These are phyloP conservation scores for Coccyzus lansbergi DNA, from an alignment of 2,797 vertebrate genomes.

Conservation along the genomic window DNA sequence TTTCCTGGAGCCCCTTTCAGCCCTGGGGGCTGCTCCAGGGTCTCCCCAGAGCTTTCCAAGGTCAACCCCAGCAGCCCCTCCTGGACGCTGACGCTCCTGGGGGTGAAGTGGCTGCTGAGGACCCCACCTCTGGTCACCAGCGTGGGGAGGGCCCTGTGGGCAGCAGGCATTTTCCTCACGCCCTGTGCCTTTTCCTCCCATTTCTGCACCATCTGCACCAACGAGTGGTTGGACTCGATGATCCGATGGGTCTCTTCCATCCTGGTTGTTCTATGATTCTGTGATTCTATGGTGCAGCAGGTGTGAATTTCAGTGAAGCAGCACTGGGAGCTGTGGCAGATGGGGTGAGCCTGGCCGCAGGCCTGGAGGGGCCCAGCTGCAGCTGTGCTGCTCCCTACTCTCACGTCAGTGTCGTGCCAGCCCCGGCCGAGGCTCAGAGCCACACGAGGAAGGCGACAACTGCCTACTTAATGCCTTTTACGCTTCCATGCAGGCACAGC, in stretches of 20 bases:
- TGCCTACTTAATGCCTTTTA: not conserved
- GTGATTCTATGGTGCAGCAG: no score
- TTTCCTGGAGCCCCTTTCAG: no score
- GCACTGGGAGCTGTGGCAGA: not conserved
- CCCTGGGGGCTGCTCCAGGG: no score
- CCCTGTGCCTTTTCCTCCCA: rapidly evolving
- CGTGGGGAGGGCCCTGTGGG: not conserved
- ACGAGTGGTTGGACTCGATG: no score
- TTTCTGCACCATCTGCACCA: rapidly evolving
- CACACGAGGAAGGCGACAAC: rapidly evolving
- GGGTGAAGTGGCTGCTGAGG: no score
- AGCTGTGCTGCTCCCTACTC: not conserved
- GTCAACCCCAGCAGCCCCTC: no score
- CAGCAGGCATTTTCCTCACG: no score
- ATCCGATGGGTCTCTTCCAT: no score
- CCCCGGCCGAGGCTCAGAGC: not conserved
- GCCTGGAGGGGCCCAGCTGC: not conserved
- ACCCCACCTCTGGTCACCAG: not conserved
- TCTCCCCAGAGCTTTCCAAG: no score
- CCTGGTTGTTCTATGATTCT: no score
- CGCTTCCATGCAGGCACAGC: not conserved
- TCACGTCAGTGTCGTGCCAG: not conserved
- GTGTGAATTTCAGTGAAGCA: not conserved
- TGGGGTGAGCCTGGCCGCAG: not conserved
- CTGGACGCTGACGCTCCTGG: no score